phyloP scores from a whole-genome alignment of 2,113 vertebrate genomes.

The Labrus mixtus region DNA sequence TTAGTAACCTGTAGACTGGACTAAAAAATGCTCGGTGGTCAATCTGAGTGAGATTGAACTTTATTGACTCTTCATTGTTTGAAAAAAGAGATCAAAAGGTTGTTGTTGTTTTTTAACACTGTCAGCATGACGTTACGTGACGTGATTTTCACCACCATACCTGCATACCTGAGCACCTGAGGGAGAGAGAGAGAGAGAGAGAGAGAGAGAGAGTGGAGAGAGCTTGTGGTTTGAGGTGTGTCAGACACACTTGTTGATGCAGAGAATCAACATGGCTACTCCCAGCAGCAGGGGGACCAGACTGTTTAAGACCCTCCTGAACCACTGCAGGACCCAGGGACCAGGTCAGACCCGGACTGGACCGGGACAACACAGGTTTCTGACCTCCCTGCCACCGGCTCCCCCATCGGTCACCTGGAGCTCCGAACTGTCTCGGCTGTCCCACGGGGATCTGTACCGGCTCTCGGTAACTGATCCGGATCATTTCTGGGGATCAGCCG shows the following conservation, averaged over 20 bases:
- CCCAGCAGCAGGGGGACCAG: slow-evolving; percentile 6
- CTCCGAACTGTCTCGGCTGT: slow-evolving; percentile 40
- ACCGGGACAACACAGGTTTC: background rate
- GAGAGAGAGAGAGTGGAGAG: no score
- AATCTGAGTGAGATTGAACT: no score
- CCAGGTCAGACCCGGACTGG: background rate
- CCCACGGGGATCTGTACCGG: slow-evolving; percentile 78
- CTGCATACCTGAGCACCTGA: slow-evolving; percentile 21
- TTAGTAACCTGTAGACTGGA: no score
- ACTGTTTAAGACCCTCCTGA: slow-evolving; percentile 20
- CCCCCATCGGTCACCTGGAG: slow-evolving; percentile 10
- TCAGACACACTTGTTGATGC: background rate
- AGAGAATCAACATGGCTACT: slow-evolving; percentile 41
- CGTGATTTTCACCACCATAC: background rate
- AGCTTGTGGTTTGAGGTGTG: background rate
- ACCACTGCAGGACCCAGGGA: background rate
- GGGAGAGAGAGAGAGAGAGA: background rate
- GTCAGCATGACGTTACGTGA: background rate
- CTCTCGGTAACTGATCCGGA: slow-evolving; percentile 84
- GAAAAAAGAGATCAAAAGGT: no score
- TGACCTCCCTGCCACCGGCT: background rate
- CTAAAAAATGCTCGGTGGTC: no score
- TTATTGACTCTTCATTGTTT: no score
- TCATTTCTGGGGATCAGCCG: slow-evolving; percentile 88
- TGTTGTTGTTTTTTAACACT: background rate